A percentile compares a stretch with the other conserved stretches of the same genome.
These are phyloP conservation scores for Callocephalon fimbriatum DNA, from an alignment of 2,113 vertebrate species.

Conservation along the genomic window DNA sequence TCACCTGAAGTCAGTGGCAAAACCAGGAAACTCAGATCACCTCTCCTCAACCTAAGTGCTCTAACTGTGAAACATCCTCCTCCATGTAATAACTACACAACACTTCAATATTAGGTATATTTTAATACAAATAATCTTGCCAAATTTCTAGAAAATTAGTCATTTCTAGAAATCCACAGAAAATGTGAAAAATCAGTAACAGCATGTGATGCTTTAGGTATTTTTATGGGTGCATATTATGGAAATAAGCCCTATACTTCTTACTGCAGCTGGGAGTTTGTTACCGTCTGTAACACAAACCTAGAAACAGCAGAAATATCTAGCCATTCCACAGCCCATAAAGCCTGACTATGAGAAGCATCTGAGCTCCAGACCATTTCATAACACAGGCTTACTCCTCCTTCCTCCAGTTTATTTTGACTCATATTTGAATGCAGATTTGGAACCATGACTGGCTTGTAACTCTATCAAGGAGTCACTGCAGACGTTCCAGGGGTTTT, in stretches of 20 bases:
- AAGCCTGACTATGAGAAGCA: slow-evolving; percentile 3
- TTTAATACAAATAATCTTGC: background rate
- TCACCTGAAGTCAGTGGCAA: background rate
- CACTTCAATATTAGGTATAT: background rate
- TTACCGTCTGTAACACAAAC: background rate
- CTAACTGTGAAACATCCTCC: background rate
- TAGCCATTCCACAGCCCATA: background rate
- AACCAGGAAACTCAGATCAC: background rate
- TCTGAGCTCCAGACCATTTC: background rate
- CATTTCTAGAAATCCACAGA: background rate
- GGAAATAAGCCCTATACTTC: background rate
- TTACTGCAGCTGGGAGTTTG: background rate
- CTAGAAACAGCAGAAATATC: background rate
- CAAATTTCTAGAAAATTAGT: background rate
- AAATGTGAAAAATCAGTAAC: background rate
- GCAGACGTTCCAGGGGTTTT: background rate
- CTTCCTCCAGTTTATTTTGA: background rate
- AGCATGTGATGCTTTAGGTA: fast-evolving
- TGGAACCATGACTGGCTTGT: background rate
- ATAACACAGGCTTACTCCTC: background rate
- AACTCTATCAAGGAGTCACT: background rate
- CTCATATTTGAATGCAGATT: background rate
- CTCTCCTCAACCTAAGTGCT: background rate
- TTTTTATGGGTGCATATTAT: background rate
- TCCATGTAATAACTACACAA: fast-evolving